Percentiles rank a stretch among this genome's conserved stretches.
Conservation (phyloP, 2,113 vertebrate genomes). For the Prionailurus viverrinus region DNA sequence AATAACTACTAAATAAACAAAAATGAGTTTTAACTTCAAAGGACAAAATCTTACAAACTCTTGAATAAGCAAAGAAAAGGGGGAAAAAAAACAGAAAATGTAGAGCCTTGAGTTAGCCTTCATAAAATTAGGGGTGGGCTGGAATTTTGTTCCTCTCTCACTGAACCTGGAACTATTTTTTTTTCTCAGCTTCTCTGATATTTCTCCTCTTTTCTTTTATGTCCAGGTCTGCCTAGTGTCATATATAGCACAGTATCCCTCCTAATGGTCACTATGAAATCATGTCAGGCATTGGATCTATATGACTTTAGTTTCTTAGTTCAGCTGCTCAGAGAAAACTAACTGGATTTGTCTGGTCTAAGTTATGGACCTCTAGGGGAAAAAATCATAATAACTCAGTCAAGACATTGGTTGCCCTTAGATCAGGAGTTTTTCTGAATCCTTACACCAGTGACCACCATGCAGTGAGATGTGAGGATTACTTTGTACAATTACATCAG, state of each 20-base stretch:
- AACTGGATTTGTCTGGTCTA: not conserved
- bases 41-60: not conserved
- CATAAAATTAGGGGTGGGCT: not conserved
- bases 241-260: not conserved
- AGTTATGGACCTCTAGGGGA: not conserved
- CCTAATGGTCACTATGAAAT: not conserved
- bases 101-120: not conserved
- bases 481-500: not conserved
- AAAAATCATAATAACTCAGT: not conserved
- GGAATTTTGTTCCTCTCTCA: not conserved
- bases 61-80: not conserved
- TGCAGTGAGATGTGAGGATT: too few relatives aligned
- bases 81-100: not conserved
- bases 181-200: not conserved
- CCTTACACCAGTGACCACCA: not conserved
- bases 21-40: not conserved
- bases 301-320: not conserved
- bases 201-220: not conserved
- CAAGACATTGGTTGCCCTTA: not conserved
- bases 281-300: not conserved
- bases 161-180: not conserved
- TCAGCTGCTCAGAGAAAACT: not conserved
- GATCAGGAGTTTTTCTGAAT: not conserved
- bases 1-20: too few relatives aligned
- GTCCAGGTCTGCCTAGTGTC: not conserved